phyloP scores from a whole-genome alignment of 2,113 vertebrate genomes.

The Macaca fascicularis region T2T-MFA8v1.1 NC_088376.1:168699501-168700000 shows the following conservation, averaged over 20 bases:
- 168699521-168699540: background rate
- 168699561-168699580: background rate
- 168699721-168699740: background rate
- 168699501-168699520: background rate
- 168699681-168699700: constrained; percentile 46
- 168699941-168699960: constrained; percentile 37
- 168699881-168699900: constrained; percentile 40
- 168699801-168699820: background rate
- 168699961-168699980: constrained; percentile 36
- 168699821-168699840: background rate
- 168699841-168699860: background rate
- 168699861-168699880: background rate
- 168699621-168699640: background rate
- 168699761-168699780: background rate
- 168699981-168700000: constrained; percentile 39
- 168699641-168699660: background rate
- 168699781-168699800: background rate
- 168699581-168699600: background rate
- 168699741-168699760: background rate
- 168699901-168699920: constrained; percentile 31
- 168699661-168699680: background rate
- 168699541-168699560: background rate
- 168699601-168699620: background rate
- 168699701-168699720: constrained; percentile 22
- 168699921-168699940: constrained; percentile 29